Evolutionary conservation across 2,888 invertebrate genomes (phyloP).

Genomic region (Ennomos erosarius): DNA sequence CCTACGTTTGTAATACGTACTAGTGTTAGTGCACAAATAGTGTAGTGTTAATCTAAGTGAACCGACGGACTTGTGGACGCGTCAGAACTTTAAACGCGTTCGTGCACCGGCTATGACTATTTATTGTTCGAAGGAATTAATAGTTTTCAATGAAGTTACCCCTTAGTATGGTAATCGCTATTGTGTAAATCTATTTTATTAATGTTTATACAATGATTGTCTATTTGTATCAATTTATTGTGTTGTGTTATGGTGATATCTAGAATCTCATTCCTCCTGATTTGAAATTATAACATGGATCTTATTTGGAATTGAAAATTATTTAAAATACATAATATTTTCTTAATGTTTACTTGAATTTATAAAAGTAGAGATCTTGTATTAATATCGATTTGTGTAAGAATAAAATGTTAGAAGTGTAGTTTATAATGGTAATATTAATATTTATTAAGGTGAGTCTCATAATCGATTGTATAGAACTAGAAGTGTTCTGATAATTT

Average conservation of each 20-base stretch:
- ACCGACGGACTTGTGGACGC: constrained; percentile 24
- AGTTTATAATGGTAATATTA: constrained; percentile 31
- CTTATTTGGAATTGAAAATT: constrained; percentile 74
- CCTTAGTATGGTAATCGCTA: constrained; percentile 54
- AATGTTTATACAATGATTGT: constrained; percentile 53
- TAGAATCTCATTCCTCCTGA: constrained; percentile 57
- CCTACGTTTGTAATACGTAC: constrained; percentile 57
- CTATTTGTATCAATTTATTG: constrained; percentile 35
- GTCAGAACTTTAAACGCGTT: constrained; percentile 4
- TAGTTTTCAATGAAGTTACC: constrained; percentile 62
- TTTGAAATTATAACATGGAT: constrained; percentile 49
- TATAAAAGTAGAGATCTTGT: constrained; percentile 39
- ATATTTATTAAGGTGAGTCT: constrained; percentile 14
- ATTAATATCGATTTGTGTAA: constrained; percentile 35
- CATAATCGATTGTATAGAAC: constrained; percentile 16
- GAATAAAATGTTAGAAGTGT: constrained; percentile 35
- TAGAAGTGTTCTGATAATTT: constrained; percentile 6
- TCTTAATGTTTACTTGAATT: constrained; percentile 71
- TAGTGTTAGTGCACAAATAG: constrained; percentile 68
- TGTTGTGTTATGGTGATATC: constrained; percentile 45
- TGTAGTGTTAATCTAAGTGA: constrained; percentile 55
- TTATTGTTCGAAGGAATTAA: constrained; percentile 58
- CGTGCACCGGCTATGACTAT: constrained; percentile 58
- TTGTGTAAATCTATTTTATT: constrained; percentile 66
- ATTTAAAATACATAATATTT: constrained; percentile 66